These are phyloP conservation scores for Platalea minor DNA, from an alignment of 2,797 vertebrate genomes.

Conservation along the genomic window DNA sequence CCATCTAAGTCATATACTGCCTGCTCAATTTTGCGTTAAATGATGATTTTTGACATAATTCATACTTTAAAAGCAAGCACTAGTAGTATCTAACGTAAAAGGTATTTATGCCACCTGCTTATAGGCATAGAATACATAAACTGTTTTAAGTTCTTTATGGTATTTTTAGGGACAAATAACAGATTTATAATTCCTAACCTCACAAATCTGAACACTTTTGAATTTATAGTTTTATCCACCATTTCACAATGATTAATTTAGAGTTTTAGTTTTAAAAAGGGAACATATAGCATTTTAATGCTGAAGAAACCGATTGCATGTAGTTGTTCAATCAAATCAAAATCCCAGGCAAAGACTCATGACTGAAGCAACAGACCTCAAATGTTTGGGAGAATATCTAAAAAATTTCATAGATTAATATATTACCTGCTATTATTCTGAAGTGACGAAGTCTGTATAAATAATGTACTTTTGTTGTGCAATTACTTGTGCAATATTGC, in stretches of 20 bases:
- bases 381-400: neutral
- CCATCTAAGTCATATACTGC: neutral
- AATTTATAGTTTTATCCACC: neutral
- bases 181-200: neutral
- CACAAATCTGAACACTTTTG: neutral
- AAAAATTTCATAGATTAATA: neutral
- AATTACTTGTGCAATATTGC: conserved; percentile 47
- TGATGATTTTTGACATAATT: neutral
- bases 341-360: neutral
- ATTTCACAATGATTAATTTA: neutral
- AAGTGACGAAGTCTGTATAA: conserved; percentile 7
- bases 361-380: neutral
- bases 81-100: neutral
- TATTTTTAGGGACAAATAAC: neutral
- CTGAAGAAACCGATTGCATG: neutral
- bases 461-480: conserved; percentile 29
- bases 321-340: neutral
- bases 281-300: neutral
- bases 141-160: neutral
- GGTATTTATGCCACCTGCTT: neutral
- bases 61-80: neutral
- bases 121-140: neutral
- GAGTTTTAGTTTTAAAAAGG: neutral
- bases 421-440: neutral
- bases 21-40: neutral